phyloP scores from a whole-genome alignment of 23 tunicate species.

The Halocynthia roretzi region DNA sequence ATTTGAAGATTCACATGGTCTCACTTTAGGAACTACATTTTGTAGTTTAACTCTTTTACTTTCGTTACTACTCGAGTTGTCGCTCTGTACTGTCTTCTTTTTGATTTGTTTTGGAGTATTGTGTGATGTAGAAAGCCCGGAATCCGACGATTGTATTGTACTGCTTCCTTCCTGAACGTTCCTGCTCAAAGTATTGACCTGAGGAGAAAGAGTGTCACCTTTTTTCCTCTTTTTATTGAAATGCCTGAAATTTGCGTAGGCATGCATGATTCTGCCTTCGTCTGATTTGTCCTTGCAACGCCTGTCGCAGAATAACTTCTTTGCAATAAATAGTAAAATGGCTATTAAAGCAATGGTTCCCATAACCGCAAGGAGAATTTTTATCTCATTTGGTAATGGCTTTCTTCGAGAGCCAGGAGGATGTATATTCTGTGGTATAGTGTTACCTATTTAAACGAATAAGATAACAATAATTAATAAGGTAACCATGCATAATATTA shows the following conservation, averaged over 20 bases:
- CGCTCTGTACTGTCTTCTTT: neutral
- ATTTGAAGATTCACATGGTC: too few relatives aligned
- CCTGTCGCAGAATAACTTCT: conserved; percentile 7
- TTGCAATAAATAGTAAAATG: neutral
- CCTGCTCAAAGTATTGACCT: neutral
- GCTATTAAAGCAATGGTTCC: conserved; percentile 10
- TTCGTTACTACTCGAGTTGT: too few relatives aligned
- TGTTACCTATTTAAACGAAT: neutral
- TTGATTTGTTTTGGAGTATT: neutral
- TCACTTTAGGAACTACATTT: too few relatives aligned
- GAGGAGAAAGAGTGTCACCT: neutral
- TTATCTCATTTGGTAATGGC: conserved; percentile 14
- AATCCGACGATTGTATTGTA: neutral
- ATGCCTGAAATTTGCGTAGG: conserved; percentile 18
- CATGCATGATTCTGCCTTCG: conserved; percentile 6
- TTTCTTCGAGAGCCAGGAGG: conserved; percentile 5
- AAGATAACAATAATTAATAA: neutral
- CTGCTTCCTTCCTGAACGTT: neutral
- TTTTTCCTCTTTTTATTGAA: conserved; percentile 12
- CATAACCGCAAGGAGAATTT: conserved; percentile 11
- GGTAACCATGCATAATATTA: neutral
- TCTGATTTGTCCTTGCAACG: conserved; percentile 11
- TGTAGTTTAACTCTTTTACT: too few relatives aligned
- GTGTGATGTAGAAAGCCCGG: neutral
- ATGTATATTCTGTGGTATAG: neutral